Evolutionary conservation across 2,888 invertebrate genomes (phyloP).

Genomic region (Liodrosophila aerea): DNA sequence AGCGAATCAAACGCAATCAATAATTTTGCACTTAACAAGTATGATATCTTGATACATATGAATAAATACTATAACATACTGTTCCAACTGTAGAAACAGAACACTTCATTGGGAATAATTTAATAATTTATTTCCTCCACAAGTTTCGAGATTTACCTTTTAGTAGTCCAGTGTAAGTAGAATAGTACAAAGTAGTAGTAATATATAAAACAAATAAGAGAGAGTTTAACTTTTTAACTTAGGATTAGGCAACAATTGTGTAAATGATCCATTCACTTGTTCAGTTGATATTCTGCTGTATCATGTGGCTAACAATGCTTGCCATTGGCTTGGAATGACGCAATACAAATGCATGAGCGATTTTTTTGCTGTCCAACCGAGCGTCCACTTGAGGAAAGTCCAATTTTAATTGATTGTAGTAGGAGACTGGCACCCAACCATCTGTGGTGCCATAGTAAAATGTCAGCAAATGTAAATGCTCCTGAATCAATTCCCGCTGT

Average conservation of each 20-base stretch:
- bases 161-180: too few species aligned
- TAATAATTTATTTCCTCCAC: too few species aligned
- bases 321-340: conserved; percentile 85
- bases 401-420: conserved; percentile 86
- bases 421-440: conserved; percentile 91
- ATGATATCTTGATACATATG: too few species aligned
- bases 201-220: not conserved
- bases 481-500: conserved; percentile 85
- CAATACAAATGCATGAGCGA: conserved; percentile 92
- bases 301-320: conserved; percentile 79
- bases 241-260: conserved; percentile 48
- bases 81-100: too few species aligned
- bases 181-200: not conserved
- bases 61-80: too few species aligned
- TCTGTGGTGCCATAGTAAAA: conserved; percentile 92
- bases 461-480: conserved; percentile 86
- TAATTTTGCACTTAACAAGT: too few species aligned
- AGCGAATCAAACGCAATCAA: not conserved
- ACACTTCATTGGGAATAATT: too few species aligned
- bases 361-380: conserved; percentile 85
- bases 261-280: not conserved
- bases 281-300: conserved; percentile 60
- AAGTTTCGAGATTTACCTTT: too few species aligned
- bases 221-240: conserved; percentile 12
- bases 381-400: conserved; percentile 86